These are phyloP conservation scores for Ginglymostoma cirratum DNA, from an alignment of 2,113 vertebrate genomes.

Conservation along the genomic window DNA sequence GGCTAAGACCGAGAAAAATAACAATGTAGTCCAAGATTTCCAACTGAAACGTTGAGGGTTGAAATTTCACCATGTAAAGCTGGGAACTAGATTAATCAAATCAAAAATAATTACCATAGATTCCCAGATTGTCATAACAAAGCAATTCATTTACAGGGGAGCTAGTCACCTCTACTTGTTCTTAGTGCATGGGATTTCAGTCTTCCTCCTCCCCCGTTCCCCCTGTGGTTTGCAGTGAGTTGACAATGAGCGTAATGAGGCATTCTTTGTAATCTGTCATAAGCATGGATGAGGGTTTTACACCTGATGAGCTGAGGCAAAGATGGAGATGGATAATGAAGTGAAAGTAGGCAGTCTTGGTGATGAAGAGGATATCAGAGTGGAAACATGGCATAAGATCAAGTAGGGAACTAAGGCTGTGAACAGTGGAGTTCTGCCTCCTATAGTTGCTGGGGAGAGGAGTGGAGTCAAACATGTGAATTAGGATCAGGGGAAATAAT, in stretches of 20 bases:
- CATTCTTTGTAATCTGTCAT: background rate
- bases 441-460: background rate
- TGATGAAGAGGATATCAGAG: background rate
- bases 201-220: background rate
- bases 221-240: background rate
- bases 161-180: background rate
- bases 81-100: background rate
- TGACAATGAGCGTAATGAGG: background rate
- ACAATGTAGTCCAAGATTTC: background rate
- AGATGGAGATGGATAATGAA: background rate
- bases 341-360: too few species aligned
- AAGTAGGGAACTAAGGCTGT: background rate
- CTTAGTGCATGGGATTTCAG: background rate
- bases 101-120: background rate
- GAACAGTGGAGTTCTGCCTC: background rate
- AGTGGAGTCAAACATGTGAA: background rate
- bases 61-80: background rate
- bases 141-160: background rate
- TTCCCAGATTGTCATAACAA: background rate
- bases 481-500: too few species aligned
- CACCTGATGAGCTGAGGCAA: background rate
- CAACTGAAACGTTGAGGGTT: background rate
- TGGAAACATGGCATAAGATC: background rate
- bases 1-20: background rate
- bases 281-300: background rate